These are phyloP conservation scores for Stercorarius parasiticus DNA, from an alignment of 2,113 vertebrate species.

Conservation along the genomic window DNA sequence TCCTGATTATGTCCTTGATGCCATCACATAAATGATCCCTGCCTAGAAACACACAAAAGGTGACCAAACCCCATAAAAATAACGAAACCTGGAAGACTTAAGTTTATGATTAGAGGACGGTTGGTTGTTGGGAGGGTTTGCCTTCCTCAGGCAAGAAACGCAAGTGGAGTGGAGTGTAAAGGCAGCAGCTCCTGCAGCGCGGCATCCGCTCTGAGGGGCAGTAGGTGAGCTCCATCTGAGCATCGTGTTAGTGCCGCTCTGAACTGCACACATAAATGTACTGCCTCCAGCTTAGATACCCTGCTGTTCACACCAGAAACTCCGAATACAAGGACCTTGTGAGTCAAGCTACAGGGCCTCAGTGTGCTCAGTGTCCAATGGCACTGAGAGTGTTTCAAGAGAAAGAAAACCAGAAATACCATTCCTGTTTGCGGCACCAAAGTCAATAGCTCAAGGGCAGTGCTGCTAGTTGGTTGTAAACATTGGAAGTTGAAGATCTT, in stretches of 20 bases:
- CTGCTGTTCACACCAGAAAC: background rate
- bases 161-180: background rate
- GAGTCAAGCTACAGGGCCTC: background rate
- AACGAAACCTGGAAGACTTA: background rate
- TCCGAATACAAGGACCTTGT: background rate
- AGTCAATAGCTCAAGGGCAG: background rate
- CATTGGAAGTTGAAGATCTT: background rate
- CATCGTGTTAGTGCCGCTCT: background rate
- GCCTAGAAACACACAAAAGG: background rate
- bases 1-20: background rate
- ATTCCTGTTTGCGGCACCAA: background rate
- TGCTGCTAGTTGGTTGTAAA: background rate
- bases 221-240: background rate
- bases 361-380: background rate
- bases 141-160: background rate
- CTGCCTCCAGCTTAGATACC: background rate
- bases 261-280: background rate
- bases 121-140: background rate
- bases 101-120: background rate
- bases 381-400: background rate
- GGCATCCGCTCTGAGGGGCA: background rate
- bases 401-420: background rate
- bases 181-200: background rate
- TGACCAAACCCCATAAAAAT: background rate
- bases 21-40: background rate